Evolutionary conservation across 2,113 vertebrate genomes (phyloP).

Genomic region (Ailuropoda melanoleuca): DNA sequence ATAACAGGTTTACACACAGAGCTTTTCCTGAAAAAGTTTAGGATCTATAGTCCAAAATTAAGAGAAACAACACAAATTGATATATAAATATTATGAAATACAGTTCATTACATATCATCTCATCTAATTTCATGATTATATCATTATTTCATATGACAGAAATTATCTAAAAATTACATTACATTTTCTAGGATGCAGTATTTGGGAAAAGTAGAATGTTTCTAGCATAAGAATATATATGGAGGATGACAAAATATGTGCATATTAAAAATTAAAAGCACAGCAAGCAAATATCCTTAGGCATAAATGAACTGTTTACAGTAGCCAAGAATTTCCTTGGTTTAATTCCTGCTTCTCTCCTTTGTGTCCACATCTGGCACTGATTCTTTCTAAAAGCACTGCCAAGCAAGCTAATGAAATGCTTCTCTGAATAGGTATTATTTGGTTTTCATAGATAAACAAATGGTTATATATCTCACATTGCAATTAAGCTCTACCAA

Average conservation of each 20-base stretch:
- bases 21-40: not conserved
- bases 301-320: constrained; percentile 37
- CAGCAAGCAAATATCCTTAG: constrained; percentile 61
- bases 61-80: not conserved
- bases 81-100: not conserved
- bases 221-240: not conserved
- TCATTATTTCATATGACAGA: not conserved
- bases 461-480: constrained; percentile 12
- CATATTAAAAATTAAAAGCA: constrained; percentile 73
- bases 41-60: not conserved
- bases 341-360: constrained; percentile 47
- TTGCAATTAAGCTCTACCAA: constrained; percentile 57
- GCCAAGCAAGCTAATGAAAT: constrained; percentile 57
- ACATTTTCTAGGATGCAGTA: not conserved
- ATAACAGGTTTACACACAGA: not conserved
- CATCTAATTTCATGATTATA: not conserved
- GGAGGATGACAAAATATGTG: constrained; percentile 8
- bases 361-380: constrained; percentile 63
- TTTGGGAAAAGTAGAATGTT: not conserved
- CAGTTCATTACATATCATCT: not conserved
- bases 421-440: constrained; percentile 47
- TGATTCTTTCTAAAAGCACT: constrained; percentile 39
- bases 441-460: constrained; percentile 62
- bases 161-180: not conserved
- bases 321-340: constrained; percentile 19